A percentile compares a stretch with the other conserved stretches of the same genome.
Evolutionary conservation across 92 coral and sea anemone genomes (phyloP).

Genomic region (Umimayanthus kanabou): DNA sequence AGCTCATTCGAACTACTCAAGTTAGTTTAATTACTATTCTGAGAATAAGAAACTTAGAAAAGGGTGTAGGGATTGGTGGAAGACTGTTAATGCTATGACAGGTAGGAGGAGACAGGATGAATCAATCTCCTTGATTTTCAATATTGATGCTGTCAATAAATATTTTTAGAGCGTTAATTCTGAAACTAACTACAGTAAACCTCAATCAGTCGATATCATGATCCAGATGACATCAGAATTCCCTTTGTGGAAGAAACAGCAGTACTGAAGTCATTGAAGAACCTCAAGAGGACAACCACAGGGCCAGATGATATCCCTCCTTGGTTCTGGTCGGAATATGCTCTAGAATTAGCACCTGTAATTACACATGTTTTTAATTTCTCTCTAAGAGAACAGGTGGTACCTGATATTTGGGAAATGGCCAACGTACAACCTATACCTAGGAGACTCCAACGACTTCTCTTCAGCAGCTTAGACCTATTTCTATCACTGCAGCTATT

Average conservation of each 20-base stretch:
- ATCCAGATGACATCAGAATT: conserved; percentile 8
- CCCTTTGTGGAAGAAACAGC: conserved; percentile 15
- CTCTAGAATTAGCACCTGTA: not conserved
- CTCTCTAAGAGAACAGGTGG: not conserved
- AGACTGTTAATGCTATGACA: conserved; percentile 1
- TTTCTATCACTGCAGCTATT: too few species aligned
- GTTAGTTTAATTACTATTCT: too few species aligned
- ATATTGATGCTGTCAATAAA: conserved; percentile 24
- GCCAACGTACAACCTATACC: not conserved
- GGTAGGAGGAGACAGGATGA: conserved; percentile 25
- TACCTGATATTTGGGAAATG: not conserved
- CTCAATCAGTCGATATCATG: not conserved
- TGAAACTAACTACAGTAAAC: not conserved
- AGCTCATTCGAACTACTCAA: too few species aligned
- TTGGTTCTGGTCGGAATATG: not conserved
- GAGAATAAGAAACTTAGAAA: too few species aligned
- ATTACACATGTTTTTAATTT: not conserved
- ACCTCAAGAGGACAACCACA: not conserved
- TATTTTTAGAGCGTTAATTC: conserved; percentile 19
- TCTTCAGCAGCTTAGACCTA: too few species aligned
- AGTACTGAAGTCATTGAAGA: conserved; percentile 19
- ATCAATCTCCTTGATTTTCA: not conserved
- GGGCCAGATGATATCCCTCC: not conserved
- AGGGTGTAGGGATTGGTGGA: not conserved
- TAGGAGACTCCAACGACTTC: too few species aligned